Base-by-base conservation (phyloP, 2,888 invertebrate species). In the Drosophila hawaiiensis region DNA sequence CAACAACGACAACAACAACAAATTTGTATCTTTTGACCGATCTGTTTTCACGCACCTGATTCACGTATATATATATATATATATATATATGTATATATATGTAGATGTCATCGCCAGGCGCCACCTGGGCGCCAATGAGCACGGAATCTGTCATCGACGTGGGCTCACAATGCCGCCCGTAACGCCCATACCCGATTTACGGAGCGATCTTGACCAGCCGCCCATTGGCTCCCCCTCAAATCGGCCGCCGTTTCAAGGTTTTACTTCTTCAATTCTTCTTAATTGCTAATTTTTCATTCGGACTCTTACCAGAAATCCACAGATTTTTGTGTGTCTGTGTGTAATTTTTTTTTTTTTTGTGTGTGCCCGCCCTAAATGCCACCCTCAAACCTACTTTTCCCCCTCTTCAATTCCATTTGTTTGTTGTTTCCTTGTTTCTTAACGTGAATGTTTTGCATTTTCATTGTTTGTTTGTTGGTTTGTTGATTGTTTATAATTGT, bases 151-250 rank as follows among this genome's bases (percentile, higher is more conserved):
- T 93, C 97, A 96, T 95, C 95, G 95, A 94, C 96, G 96, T 92
- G 95, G 97, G 94, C 96, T 97, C 94, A 96, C 97, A 94, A 96
- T 96, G 95, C 96, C 97, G 94, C 95, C 95, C 94, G 96, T 97
- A 93, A 95, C 95, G 94, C 96, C 97, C 94, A 98, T 98, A 94
- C 97, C 97, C 93, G 97, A 97, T 95, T 96, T 98, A 94, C 96
- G 97, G 94, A 93, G 93, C 90, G 93, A 93, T 84, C 83, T 92
- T 84, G 93, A 93, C 84, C 91, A 90, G 83, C 90, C 92, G 79
- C 92, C 92, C 73, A 86, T 92, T 72, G 90, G 91, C 79, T 93
- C 93, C 69, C 92, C 93, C 77, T 91, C 91, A 71, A 92, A 91
- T 84, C 92, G 93, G 83, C 93, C 93, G 79, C 93, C 93, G 80